phyloP scores from a whole-genome alignment of 2,113 vertebrate genomes.

The Echinops telfairi region DNA sequence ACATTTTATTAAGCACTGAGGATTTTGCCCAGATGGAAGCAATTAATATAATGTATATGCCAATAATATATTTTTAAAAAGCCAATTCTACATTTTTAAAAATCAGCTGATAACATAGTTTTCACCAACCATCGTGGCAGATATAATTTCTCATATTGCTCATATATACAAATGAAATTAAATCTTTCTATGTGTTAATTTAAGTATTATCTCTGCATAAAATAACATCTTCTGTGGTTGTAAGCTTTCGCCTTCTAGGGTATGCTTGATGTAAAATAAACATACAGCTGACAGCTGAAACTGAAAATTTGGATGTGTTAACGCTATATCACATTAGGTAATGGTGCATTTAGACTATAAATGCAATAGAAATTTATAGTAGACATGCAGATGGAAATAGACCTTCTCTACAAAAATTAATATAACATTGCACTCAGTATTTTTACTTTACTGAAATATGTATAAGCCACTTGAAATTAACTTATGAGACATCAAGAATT shows the following conservation, averaged over 20 bases:
- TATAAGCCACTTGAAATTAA: constrained; percentile 62
- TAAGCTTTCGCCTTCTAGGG: constrained; percentile 72
- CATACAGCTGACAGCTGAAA: constrained; percentile 75
- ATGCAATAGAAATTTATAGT: neutral
- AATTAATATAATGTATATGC: constrained; percentile 52
- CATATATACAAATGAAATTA: constrained; percentile 73
- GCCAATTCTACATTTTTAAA: constrained; percentile 41
- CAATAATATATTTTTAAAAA: constrained; percentile 53
- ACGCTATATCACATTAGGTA: constrained; percentile 47
- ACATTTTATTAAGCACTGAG: constrained; percentile 44
- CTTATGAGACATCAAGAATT: constrained; percentile 21
- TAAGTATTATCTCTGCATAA: constrained; percentile 66
- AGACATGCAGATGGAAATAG: neutral
- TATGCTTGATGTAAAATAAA: constrained; percentile 47
- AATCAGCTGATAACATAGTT: constrained; percentile 42
- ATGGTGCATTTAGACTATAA: constrained; percentile 51
- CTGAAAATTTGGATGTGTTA: constrained; percentile 66
- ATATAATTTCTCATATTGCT: constrained; percentile 60
- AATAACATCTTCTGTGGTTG: constrained; percentile 25
- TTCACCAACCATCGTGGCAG: constrained; percentile 36
- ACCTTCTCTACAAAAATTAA: constrained; percentile 51
- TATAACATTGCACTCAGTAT: neutral
- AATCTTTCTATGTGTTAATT: constrained; percentile 65
- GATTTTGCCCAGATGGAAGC: constrained; percentile 33
- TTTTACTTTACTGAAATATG: neutral